These are phyloP conservation scores for Hylyphantes graminicola DNA, from an alignment of 1,140 invertebrate species.

Conservation along the genomic window DNA sequence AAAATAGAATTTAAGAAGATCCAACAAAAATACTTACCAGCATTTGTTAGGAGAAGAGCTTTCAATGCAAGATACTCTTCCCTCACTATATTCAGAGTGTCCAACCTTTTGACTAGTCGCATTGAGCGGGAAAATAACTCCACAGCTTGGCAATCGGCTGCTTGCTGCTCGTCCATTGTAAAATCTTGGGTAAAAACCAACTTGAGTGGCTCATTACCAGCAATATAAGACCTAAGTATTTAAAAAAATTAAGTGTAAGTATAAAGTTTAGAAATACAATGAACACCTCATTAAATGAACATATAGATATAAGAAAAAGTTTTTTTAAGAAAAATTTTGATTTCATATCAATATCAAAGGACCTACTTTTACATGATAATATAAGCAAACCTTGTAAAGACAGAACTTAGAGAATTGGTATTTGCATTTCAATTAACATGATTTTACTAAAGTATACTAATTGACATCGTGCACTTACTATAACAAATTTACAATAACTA, in stretches of 20 bases:
- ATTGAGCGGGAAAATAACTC: slow-evolving; percentile 86
- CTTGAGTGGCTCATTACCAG: slow-evolving; percentile 52
- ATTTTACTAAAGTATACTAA: no score
- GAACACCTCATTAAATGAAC: not conserved
- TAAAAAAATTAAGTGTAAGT: not conserved
- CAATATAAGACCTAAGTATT: slow-evolving; percentile 61
- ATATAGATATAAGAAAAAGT: not conserved
- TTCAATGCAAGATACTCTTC: slow-evolving; percentile 95
- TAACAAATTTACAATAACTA: no score
- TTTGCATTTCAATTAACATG: no score
- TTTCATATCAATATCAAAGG: no score
- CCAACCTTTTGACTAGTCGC: slow-evolving; percentile 87
- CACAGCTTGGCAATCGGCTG: slow-evolving; percentile 81
- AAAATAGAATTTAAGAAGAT: not conserved
- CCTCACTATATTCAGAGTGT: slow-evolving; percentile 81
- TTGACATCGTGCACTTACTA: no score
- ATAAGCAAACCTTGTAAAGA: no score
- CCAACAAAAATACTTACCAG: slow-evolving; percentile 66
- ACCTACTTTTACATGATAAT: no score
- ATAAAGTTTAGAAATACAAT: not conserved
- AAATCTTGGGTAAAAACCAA: slow-evolving; percentile 67
- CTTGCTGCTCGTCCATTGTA: slow-evolving; percentile 83
- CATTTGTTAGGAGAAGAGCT: slow-evolving; percentile 89
- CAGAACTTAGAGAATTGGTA: no score
- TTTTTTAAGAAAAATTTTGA: not conserved